phyloP scores from a whole-genome alignment of 2,888 invertebrate species.

The Cryptus viduatorius region DNA sequence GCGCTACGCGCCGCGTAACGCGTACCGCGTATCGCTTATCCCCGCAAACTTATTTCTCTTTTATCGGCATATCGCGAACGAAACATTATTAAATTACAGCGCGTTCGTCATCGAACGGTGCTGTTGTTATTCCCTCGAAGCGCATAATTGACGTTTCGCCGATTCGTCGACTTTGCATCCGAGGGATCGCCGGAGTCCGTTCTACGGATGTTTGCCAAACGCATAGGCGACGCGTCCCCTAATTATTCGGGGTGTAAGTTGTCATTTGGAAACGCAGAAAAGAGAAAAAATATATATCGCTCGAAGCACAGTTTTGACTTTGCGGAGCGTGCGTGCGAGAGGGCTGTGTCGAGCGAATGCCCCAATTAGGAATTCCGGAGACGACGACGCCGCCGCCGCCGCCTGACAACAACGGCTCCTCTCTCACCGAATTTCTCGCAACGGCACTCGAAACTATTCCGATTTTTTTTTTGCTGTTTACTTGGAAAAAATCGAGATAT shows the following conservation, averaged over 20 bases:
- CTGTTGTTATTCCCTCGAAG: constrained; percentile 29
- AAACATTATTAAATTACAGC: constrained; percentile 5
- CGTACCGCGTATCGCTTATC: background rate
- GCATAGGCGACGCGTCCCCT: background rate
- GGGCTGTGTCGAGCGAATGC: constrained; percentile 61
- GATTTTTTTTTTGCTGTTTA: background rate
- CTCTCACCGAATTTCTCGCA: background rate
- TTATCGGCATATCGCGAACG: constrained; percentile 21
- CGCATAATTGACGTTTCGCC: constrained; percentile 38
- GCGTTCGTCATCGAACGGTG: constrained; percentile 25
- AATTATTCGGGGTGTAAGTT: background rate
- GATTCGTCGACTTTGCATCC: background rate
- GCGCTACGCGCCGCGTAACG: background rate
- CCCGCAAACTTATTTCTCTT: constrained; percentile 37
- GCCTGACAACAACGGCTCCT: constrained; percentile 66
- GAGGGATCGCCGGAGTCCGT: too few relatives aligned
- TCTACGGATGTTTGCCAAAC: constrained; percentile 40
- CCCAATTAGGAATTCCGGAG: constrained; percentile 58
- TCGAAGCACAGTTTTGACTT: constrained; percentile 11
- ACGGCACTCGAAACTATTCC: background rate
- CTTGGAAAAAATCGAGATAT: background rate
- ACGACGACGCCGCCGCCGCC: constrained; percentile 57
- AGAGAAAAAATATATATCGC: constrained; percentile 2
- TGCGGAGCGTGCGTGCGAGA: constrained; percentile 44
- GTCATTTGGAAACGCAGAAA: constrained; percentile 3